A percentile compares a stretch with the other conserved stretches of the same genome.
These are phyloP conservation scores for Troilus luridus DNA, from an alignment of 2,888 invertebrate species.

Conservation along the genomic window DNA sequence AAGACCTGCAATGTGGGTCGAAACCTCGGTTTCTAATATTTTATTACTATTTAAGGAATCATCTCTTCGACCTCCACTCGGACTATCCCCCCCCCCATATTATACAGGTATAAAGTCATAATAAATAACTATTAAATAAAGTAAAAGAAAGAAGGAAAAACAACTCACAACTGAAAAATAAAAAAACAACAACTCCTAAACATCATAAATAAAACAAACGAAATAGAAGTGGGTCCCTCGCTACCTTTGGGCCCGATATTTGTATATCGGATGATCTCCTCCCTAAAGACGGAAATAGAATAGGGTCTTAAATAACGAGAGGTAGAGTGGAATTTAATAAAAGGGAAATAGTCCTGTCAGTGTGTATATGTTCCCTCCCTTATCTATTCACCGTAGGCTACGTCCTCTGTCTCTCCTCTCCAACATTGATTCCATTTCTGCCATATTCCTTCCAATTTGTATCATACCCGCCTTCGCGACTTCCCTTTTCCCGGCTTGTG, in stretches of 20 bases:
- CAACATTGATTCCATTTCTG: slow-evolving; percentile 35
- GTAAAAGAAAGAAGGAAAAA: neutral
- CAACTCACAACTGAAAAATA: too few species aligned
- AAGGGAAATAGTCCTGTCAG: slow-evolving; percentile 46
- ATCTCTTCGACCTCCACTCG: too few species aligned
- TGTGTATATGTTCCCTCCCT: slow-evolving; percentile 29
- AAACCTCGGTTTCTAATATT: too few species aligned
- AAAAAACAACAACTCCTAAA: neutral
- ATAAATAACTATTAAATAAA: too few species aligned
- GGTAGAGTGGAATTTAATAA: slow-evolving; percentile 43
- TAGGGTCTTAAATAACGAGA: slow-evolving; percentile 30
- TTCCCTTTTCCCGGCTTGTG: neutral
- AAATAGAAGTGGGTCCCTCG: neutral
- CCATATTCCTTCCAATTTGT: slow-evolving; percentile 14
- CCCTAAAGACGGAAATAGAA: slow-evolving; percentile 48
- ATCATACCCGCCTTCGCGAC: neutral
- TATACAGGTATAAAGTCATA: too few species aligned
- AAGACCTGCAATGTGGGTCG: too few species aligned
- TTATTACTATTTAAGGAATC: too few species aligned
- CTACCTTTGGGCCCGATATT: neutral
- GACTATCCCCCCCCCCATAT: too few species aligned
- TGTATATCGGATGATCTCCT: slow-evolving; percentile 19
- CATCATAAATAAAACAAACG: neutral
- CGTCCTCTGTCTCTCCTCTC: neutral
- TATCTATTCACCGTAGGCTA: slow-evolving; percentile 1